Conservation (phyloP, 2,797 vertebrate genomes). For the Poeciliopsis infans region DNA sequence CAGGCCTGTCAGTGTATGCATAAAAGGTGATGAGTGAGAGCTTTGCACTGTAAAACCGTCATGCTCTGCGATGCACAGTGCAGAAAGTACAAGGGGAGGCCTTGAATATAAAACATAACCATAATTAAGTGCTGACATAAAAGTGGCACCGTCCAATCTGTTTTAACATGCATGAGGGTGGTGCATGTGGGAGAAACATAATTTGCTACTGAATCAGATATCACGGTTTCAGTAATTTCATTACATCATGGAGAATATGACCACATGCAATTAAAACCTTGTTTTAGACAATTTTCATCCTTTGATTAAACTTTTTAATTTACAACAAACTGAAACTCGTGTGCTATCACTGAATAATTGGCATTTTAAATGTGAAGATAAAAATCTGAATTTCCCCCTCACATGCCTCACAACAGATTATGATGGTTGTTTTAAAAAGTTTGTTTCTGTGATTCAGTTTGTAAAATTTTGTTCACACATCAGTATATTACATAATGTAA, state of each 20-base stretch:
- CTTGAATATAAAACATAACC: conserved; percentile 53
- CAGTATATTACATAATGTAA: neutral
- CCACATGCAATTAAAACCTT: conserved; percentile 13
- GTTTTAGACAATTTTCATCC: neutral
- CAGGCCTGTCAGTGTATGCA: conserved; percentile 63
- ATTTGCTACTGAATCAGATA: conserved; percentile 31
- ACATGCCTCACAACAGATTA: neutral
- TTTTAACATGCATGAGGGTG: conserved; percentile 20
- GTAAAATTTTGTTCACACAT: neutral
- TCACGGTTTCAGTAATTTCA: conserved; percentile 21
- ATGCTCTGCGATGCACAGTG: conserved; percentile 56
- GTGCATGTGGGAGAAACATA: neutral
- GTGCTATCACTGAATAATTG: neutral
- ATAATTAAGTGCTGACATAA: conserved; percentile 50
- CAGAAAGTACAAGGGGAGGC: conserved; percentile 38
- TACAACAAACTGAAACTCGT: neutral
- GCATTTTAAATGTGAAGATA: neutral
- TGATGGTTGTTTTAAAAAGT: neutral
- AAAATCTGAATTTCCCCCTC: neutral
- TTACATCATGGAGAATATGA: conserved; percentile 18
- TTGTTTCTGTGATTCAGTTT: neutral
- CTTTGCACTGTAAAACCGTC: conserved; percentile 70
- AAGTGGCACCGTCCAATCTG: conserved; percentile 25
- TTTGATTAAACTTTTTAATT: neutral
- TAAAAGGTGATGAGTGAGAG: conserved; percentile 76